These are phyloP conservation scores for Leptopilina myrica DNA, from an alignment of 2,888 invertebrate species.

Conservation along the genomic window DNA sequence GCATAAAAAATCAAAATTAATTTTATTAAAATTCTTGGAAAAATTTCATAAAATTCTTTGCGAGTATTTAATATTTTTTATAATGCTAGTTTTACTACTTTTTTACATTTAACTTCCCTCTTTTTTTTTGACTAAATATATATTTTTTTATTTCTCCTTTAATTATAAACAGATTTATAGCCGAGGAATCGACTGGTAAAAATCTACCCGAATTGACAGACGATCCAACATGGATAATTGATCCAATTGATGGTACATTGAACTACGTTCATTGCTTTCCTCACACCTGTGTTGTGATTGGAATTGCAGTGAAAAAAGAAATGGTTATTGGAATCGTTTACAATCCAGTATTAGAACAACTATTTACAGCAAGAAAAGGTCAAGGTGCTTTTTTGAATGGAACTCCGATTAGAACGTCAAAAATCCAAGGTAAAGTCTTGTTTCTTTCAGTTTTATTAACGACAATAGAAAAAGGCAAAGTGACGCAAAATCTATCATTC, in stretches of 20 bases:
- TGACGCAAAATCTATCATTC: no score
- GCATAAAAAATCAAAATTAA: background rate
- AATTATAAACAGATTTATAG: slow-evolving; percentile 82
- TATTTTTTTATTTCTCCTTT: no score
- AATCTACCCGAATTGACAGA: slow-evolving; percentile 83
- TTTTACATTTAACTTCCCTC: no score
- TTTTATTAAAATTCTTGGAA: no score
- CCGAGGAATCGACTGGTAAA: slow-evolving; percentile 84
- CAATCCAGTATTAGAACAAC: slow-evolving; percentile 85
- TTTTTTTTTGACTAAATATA: no score
- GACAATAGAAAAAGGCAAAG: no score
- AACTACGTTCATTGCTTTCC: slow-evolving; percentile 89
- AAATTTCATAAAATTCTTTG: no score
- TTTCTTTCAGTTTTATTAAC: no score
- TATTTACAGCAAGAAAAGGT: slow-evolving; percentile 85
- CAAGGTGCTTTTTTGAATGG: slow-evolving; percentile 89
- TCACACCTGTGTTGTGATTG: slow-evolving; percentile 85
- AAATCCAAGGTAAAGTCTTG: slow-evolving; percentile 76
- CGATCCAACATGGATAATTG: slow-evolving; percentile 91
- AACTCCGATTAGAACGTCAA: slow-evolving; percentile 79
- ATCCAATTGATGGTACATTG: slow-evolving; percentile 93
- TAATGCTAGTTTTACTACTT: no score
- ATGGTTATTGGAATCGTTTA: slow-evolving; percentile 86
- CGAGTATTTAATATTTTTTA: no score
- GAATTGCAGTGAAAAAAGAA: slow-evolving; percentile 80